Evolutionary conservation across 2,113 vertebrate species (phyloP), one percentile per base, ranked within the genome.

Genomic region (Morone saxatilis): DNA sequence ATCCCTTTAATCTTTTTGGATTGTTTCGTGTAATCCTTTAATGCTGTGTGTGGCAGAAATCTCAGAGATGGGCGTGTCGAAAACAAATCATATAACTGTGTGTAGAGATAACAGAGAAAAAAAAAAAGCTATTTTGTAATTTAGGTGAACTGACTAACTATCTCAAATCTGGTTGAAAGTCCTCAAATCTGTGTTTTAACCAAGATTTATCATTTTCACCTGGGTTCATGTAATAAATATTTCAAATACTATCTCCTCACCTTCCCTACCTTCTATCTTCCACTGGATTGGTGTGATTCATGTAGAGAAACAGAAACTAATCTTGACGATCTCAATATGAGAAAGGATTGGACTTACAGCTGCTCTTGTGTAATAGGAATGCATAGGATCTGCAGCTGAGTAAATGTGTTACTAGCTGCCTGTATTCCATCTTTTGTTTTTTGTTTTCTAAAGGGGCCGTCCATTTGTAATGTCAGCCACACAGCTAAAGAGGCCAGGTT

Each of bases 301-400:
- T 73, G 41, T 83, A 45, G 67, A 83, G 69, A 63, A 57, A 53
- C 56, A 83, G 9, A 14, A 47, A 66, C 16, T 53, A 36, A 41
- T 63, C 25, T 38, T 0, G 12, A 47, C 53, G 25, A 47, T 92
- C 84, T 91, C 86, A 90, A 86, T 79, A 71, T 85, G 88, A 90
- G 89, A 90, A 87, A 88, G 62, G 25, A 72, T 43, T n/a, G 31
- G n/a, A 20, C 45, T 45, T 36, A 53, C 51, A 43, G 76, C 56
- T 65, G 50, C 69, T 84, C 16, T 40, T n/a, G 36, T 68, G 11
- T 45, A n/a, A 69, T 20, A 14, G 25, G 57, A 81, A 65, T 51
- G 61, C 65, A 75, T 41, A 53, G 7, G 25, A 45, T 36, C 19
- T 71, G 51, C 40, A 62, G 53, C 65, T 43, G 60, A 78, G 43